phyloP scores from a whole-genome alignment of 1,140 invertebrate species.

The Anadara kagoshimensis region DNA sequence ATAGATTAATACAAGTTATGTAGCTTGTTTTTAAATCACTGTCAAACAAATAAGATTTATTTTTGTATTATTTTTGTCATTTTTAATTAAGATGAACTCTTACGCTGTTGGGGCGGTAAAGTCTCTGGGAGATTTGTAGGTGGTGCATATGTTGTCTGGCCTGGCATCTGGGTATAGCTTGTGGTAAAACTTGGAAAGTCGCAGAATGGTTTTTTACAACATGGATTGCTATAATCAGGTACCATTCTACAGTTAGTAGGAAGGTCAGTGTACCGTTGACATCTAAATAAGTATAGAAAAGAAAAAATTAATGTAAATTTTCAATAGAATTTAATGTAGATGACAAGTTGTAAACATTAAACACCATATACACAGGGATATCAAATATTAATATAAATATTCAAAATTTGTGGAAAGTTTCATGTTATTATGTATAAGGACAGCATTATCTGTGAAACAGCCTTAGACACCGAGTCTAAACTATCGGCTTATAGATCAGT shows the following conservation, averaged over 20 bases:
- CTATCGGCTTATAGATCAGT: no score
- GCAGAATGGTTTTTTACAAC: constrained; percentile 49
- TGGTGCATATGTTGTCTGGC: constrained; percentile 6
- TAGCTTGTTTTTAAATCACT: no score
- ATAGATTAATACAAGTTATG: no score
- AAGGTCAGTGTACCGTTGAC: constrained; percentile 37
- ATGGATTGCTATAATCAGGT: constrained; percentile 44
- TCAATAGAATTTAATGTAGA: no score
- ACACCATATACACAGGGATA: no score
- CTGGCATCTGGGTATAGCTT: constrained; percentile 4
- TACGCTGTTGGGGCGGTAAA: constrained; percentile 28
- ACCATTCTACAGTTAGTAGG: constrained; percentile 42
- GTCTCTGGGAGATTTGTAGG: constrained; percentile 27
- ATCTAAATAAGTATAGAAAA: constrained; percentile 21
- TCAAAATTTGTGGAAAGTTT: no score
- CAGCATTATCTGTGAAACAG: no score
- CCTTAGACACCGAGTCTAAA: no score
- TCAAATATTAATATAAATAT: no score
- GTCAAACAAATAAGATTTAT: no score
- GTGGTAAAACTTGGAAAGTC: constrained; percentile 4
- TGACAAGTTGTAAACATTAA: no score
- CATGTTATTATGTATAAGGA: no score
- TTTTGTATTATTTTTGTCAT: not conserved
- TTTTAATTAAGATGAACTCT: constrained; percentile 2
- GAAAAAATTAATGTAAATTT: not conserved